phyloP scores from a whole-genome alignment of 92 coral and sea anemone species.

The Siderastrea siderea region DNA sequence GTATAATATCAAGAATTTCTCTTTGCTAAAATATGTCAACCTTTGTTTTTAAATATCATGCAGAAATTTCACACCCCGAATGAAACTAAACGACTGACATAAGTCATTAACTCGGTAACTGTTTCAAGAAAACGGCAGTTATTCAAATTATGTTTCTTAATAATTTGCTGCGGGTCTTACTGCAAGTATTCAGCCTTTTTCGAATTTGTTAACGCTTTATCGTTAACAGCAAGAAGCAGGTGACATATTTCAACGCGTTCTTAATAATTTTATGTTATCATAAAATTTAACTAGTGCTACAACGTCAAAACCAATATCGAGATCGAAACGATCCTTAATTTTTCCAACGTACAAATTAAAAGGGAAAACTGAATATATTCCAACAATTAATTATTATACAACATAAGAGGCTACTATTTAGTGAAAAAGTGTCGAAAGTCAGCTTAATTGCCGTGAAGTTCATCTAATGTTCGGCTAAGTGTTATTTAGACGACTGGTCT shows the following conservation, averaged over 20 bases:
- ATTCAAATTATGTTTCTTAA: not conserved
- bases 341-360: not conserved
- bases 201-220: not conserved
- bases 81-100: not conserved
- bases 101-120: not conserved
- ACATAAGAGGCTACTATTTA: too few relatives aligned
- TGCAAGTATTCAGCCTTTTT: not conserved
- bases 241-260: not conserved
- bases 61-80: not conserved
- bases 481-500: too few relatives aligned
- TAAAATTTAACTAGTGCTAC: not conserved
- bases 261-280: not conserved
- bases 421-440: too few relatives aligned
- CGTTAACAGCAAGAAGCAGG: not conserved
- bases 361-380: not conserved
- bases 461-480: too few relatives aligned
- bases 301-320: too few relatives aligned
- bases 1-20: not conserved
- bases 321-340: not conserved
- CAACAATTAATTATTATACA: too few relatives aligned
- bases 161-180: not conserved
- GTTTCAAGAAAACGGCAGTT: not conserved
- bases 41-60: not conserved
- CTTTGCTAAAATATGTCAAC: too few relatives aligned
- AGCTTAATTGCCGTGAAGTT: too few relatives aligned